Evolutionary conservation across 2,888 invertebrate species (phyloP).

Genomic region (Aphidius colemani): DNA sequence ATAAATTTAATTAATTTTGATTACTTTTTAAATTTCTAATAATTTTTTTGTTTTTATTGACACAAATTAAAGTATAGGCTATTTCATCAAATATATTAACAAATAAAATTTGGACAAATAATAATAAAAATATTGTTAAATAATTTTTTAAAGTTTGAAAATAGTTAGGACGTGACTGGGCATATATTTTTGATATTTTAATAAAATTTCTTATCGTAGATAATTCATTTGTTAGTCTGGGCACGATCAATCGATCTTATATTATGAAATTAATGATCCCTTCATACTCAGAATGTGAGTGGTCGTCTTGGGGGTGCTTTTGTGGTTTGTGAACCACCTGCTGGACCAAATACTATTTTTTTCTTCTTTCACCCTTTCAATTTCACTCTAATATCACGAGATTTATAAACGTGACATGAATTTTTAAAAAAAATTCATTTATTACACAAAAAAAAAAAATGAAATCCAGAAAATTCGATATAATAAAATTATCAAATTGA

Average conservation of each 20-base stretch:
- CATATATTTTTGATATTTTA: constrained; percentile 26
- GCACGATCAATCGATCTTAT: constrained; percentile 46
- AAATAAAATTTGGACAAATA: no score
- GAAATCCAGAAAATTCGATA: neutral
- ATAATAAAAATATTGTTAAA: no score
- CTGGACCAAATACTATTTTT: constrained; percentile 7
- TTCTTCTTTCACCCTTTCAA: constrained; percentile 1
- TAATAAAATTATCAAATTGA: neutral
- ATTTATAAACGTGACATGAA: constrained; percentile 5
- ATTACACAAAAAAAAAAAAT: constrained; percentile 1
- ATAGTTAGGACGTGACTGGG: constrained; percentile 47
- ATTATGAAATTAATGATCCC: constrained; percentile 44
- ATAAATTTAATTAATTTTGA: no score
- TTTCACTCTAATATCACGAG: neutral
- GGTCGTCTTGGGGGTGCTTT: neutral
- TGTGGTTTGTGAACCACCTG: constrained; percentile 5
- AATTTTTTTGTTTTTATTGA: no score
- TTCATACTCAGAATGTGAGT: constrained; percentile 36
- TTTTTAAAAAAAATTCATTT: neutral
- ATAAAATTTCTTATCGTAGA: constrained; percentile 39
- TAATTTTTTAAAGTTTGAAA: constrained; percentile 1
- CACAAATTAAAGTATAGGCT: no score
- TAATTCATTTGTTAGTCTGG: constrained; percentile 47
- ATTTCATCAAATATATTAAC: no score
- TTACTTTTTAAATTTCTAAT: no score